phyloP scores from a whole-genome alignment of 2,888 invertebrate genomes.

The Bhutanitis thaidina region DNA sequence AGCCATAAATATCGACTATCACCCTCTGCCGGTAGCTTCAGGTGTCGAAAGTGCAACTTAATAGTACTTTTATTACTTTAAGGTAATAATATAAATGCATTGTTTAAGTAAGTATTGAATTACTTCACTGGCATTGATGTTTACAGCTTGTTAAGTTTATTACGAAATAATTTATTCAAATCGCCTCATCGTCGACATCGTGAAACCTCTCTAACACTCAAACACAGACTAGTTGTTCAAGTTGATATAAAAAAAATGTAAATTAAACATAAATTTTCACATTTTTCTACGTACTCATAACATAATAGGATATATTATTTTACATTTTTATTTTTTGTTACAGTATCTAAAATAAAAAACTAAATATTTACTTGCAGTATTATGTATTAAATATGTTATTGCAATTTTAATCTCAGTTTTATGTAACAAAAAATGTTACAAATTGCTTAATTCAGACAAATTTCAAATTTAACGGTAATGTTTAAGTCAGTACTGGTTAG shows the following conservation, averaged over 20 bases:
- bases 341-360: too few species aligned
- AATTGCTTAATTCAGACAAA: background rate
- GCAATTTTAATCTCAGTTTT: constrained; percentile 5
- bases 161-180: constrained; percentile 35
- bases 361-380: too few species aligned
- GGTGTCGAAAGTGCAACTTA: constrained; percentile 63
- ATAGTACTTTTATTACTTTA: constrained; percentile 53
- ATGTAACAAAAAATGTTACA: background rate
- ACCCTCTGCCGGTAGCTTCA: constrained; percentile 47
- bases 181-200: constrained; percentile 22
- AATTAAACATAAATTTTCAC: too few species aligned
- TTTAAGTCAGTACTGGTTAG: constrained; percentile 12
- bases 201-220: constrained; percentile 12
- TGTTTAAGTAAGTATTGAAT: constrained; percentile 34
- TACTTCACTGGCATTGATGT: constrained; percentile 25
- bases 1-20: constrained; percentile 62
- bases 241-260: too few species aligned
- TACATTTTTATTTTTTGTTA: too few species aligned
- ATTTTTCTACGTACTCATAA: too few species aligned
- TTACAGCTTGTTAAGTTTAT: constrained; percentile 41
- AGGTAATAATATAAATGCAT: constrained; percentile 48
- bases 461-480: constrained; percentile 3
- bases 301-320: too few species aligned
- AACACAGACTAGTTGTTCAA: too few species aligned
- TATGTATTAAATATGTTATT: too few species aligned